Base-by-base conservation (phyloP, 30 jellyfish, hydroid and myxozoan species). In the Aurelia aurita region DNA sequence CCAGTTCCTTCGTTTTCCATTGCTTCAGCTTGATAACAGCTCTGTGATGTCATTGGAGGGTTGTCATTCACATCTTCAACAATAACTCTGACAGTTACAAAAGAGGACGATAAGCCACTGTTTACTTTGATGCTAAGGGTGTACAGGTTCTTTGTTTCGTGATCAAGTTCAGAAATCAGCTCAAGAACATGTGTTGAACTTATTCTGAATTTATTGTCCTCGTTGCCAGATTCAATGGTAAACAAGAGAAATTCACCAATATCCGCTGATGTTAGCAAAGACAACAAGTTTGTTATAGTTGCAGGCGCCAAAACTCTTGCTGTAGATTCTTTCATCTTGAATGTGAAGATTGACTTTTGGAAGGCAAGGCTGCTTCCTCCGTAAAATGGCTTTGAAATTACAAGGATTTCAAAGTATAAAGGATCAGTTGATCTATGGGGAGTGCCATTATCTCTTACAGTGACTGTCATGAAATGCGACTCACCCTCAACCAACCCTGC, bases 11-110 rank as follows among this genome's bases (percentile, higher is more conserved):
- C 74, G 35, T 89, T 89, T 65, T 94, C 99, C 49, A 59, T 46
- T 20, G 80, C 87, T 58, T 86, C 86, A 18, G 97, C 93, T 31
- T 89, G 96, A 59, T 80, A 95, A 67, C 97, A 95, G 51, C 97
- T 71, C 67, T 95, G 99, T 18, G 99, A 95, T 3, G 97, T 96
- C 44, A 87, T 83, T 32, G 93, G 96, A n/a, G 77, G 57, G 59
- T 95, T 95, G 69, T 95, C 99, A 76, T 90, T 95, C 55, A 72
- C 62, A 76, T 90, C 95, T 6, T 16, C 76, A 47, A 89, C 94
- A 55, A 39, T 19, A 44, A 95, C 66, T 22, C 72, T 61, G 11
- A 95, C 39, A 19, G 63, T 66, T 13, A 87, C 61, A 18, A 29
- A 47, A 15, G 96, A 96, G 26, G 85, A 46, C 16, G 84, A 22